These are phyloP conservation scores for Epinephelus lanceolatus DNA, from an alignment of 2,113 vertebrate genomes.

Conservation along the genomic window DNA sequence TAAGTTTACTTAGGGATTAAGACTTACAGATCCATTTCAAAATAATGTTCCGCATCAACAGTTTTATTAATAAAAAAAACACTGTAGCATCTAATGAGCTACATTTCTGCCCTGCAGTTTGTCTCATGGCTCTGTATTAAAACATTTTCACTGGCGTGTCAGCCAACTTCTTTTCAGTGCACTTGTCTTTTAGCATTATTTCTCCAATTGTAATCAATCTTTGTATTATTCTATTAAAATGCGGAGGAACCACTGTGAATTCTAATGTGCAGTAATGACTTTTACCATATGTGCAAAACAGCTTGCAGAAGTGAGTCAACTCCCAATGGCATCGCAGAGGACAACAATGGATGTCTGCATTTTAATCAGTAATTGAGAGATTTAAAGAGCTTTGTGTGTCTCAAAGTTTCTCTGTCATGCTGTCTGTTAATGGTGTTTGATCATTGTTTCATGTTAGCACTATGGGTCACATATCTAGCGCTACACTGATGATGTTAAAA, in stretches of 20 bases:
- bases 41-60: conserved; percentile 47
- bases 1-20: conserved; percentile 23
- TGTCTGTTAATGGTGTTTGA: neutral
- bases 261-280: conserved; percentile 76
- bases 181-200: conserved; percentile 46
- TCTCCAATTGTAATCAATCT: conserved; percentile 62
- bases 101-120: conserved; percentile 22
- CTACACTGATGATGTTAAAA: neutral
- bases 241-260: conserved; percentile 67
- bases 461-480: neutral
- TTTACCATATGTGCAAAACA: conserved; percentile 78
- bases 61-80: conserved; percentile 54
- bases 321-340: conserved; percentile 60
- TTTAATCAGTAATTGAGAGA: conserved; percentile 53
- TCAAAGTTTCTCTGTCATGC: conserved; percentile 11
- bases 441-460: neutral
- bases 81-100: conserved; percentile 32
- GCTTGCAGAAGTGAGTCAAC: conserved; percentile 60
- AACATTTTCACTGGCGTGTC: conserved; percentile 17
- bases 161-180: conserved; percentile 26
- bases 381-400: conserved; percentile 17
- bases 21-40: conserved; percentile 20
- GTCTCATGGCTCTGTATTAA: conserved; percentile 7
- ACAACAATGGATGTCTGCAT: conserved; percentile 46
- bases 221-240: conserved; percentile 67